Evolutionary conservation across 2,888 invertebrate genomes (phyloP), one percentile per base, ranked within the genome.

Genomic region (Chaitophorus viminalis): DNA sequence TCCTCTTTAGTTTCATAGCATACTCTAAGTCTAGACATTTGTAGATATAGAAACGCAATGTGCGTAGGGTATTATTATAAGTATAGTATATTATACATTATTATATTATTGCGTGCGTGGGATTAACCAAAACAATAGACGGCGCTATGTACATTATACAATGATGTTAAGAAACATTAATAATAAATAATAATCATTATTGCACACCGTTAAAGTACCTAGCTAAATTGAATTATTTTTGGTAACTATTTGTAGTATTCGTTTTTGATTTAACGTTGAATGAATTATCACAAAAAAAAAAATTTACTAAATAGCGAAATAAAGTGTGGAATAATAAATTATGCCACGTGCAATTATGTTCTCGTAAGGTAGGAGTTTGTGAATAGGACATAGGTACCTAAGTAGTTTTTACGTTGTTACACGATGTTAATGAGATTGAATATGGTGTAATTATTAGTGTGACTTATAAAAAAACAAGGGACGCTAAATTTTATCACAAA

Each of bases 51-150:
- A 76, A 46, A 76, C 18, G 29, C 17, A 46, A 60, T 60, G 46
- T 46, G 18, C 8, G 3, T 18, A 29, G 46, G 8, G 46, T 46
- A 46, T 46, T 46, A n/a, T n/a, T n/a, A n/a, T n/a, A n/a, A n/a
- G n/a, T n/a, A n/a, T n/a, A n/a, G n/a, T n/a, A n/a, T n/a, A 29
- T 46, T 29, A 46, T 36, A 74, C 25, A 9, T 11, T 76, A 29
- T 46, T 76, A 29, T 46, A 76, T 46, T 76, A 29, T 46, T 76
- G 29, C 21, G 65, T 36, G 81, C 81, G 81, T 81, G 81, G 81
- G 81, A 81, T 81, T 81, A 29, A 39, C 68, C 68, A n/a, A 39
- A 17, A 81, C 81, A 81, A 81, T 81, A 18, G 60, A 60, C 11
- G 36, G 2, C 9, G 70, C 3, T 21, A 52, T 33, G n/a, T 36